A percentile compares a stretch with the other conserved stretches of the same genome.
phyloP scores from a whole-genome alignment of 2,113 vertebrate genomes.

The Nestor notabilis region DNA sequence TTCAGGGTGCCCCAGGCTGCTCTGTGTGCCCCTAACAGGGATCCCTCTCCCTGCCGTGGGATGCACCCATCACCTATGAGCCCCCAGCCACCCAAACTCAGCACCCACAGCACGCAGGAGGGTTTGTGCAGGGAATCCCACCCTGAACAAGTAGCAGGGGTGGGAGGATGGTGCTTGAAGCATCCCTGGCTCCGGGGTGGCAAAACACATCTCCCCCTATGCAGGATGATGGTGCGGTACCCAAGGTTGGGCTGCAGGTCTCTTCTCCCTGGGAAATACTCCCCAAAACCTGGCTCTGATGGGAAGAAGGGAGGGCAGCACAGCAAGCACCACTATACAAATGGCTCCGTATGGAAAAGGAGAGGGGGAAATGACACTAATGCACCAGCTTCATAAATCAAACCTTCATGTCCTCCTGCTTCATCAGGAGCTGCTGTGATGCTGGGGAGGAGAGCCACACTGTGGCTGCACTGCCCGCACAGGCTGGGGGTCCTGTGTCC shows the following conservation, averaged over 20 bases:
- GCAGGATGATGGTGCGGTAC: not conserved
- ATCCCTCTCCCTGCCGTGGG: not conserved
- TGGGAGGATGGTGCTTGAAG: not conserved
- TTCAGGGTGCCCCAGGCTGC: not conserved
- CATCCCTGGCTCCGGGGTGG: not conserved
- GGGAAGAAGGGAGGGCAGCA: not conserved
- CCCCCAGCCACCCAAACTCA: not conserved
- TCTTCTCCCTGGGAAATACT: not conserved
- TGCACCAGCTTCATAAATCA: not conserved
- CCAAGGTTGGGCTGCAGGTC: not conserved
- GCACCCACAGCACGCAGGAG: not conserved
- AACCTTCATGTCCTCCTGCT: not conserved
- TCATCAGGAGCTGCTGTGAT: not conserved
- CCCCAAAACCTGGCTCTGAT: not conserved
- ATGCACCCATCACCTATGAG: not conserved
- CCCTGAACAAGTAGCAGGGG: not conserved
- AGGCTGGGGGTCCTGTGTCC: not conserved
- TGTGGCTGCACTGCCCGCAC: accelerated
- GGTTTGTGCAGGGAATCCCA: not conserved
- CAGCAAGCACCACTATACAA: accelerated
- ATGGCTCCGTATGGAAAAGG: not conserved
- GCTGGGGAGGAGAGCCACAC: not conserved
- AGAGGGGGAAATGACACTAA: not conserved
- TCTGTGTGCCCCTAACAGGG: not conserved
- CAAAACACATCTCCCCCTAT: not conserved